Conservation (phyloP, 2,797 vertebrate species). For the Yasuhikotakia modesta region DNA sequence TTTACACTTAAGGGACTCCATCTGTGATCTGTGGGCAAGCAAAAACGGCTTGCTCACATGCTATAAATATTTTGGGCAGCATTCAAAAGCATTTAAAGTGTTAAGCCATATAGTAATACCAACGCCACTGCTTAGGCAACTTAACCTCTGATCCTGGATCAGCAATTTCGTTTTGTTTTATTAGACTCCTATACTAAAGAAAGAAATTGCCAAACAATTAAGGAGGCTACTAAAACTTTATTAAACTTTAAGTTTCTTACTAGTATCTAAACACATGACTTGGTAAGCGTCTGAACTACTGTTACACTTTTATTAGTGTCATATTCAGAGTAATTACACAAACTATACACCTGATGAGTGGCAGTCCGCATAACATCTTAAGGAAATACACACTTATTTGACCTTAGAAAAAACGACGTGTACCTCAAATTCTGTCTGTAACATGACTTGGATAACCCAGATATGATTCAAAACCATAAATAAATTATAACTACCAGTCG, state of each 20-base stretch:
- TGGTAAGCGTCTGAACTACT: no score
- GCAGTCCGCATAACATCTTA: constrained; percentile 2
- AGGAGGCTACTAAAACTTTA: neutral
- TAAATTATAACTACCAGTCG: neutral
- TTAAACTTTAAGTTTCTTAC: neutral
- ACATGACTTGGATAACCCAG: constrained; percentile 78
- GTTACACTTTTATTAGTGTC: no score
- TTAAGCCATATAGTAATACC: constrained; percentile 2
- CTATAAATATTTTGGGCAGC: constrained; percentile 38
- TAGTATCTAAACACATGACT: no score
- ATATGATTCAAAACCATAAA: constrained; percentile 76
- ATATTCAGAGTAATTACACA: no score
- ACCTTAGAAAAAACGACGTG: neutral
- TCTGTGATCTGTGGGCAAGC: constrained; percentile 12
- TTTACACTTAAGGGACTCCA: neutral
- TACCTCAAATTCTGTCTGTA: constrained; percentile 48
- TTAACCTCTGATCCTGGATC: neutral
- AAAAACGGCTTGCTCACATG: constrained; percentile 14
- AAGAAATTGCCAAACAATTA: neutral
- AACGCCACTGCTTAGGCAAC: neutral
- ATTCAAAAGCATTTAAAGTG: constrained; percentile 21
- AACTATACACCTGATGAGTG: neutral
- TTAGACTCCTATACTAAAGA: neutral
- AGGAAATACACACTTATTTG: neutral
- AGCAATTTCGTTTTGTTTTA: neutral